Base-by-base conservation (phyloP, 2,113 vertebrate genomes). In the Motacilla tschutschensis region DNA sequence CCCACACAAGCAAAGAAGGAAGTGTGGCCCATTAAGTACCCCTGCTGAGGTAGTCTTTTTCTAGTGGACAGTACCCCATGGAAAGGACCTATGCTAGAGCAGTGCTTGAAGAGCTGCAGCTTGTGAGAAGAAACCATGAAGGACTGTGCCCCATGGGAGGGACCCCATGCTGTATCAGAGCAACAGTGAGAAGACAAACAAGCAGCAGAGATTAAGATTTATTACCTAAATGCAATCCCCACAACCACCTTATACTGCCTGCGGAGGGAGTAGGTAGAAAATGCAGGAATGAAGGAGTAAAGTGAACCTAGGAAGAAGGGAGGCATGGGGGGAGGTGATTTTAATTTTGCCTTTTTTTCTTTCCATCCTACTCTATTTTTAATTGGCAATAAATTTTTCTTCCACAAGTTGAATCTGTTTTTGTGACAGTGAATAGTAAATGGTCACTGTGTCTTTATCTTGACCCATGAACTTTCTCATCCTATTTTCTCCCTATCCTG, bases 321-420 rank as follows among this genome's bases (percentile, higher is more conserved):
- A 57, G 8, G 2, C 0, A 2, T 15, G 15, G 6, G 8, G 6
- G 6, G 59, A 81, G 15, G 17, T 38, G 25, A 4, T 59, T 81
- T 77, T 40, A 36, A 19, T 62, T 88, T 71, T 25, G 7, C 26
- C 17, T 78, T 87, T 28, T 28, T 53, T 87, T 83, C 50, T 79
- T 59, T 43, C 8, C n/a, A 74, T 66, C 31, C 25, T 53, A 44
- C 28, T 59, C 10, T 87, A 24, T 35, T 87, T 82, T 50, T 46
- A 89, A 58, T 14, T 41, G 12, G 38, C 46, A 94, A 69, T 88
- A 90, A 93, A 84, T 64, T 60, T 44, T 28, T 69, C 26, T 72
- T 82, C 25, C 20, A 18, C 14, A 57, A 75, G 25, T 40, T 2
- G 2, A 65, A 46, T 65, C 38, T 75, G 41, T 2, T 81, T 80